Evolutionary conservation across 1,140 invertebrate species (phyloP), one percentile per base, ranked within the genome.

Genomic region (Chionoecetes opilio): DNA sequence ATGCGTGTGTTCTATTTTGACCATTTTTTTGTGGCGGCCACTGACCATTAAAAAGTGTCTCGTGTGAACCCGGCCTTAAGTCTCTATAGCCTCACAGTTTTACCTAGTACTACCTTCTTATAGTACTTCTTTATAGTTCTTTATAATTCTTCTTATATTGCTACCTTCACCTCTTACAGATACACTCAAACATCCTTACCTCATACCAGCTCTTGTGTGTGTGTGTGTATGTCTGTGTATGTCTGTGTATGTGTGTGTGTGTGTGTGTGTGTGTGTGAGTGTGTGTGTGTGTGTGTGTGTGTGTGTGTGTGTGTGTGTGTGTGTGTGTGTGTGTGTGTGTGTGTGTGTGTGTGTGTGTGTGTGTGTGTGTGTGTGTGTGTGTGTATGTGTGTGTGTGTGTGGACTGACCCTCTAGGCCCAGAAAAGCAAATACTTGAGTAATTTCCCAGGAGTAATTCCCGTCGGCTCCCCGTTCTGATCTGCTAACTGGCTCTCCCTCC

Each of bases 361-460:
- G 63, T 75, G 63, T 75, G 63, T 75, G 63, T 75, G 63, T 75
- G 63, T 75, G 63, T 75, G 63, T 75, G 63, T 75, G 63, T n/a
- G 63, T n/a, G 63, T n/a, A 26, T n/a, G 63, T 75, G 63, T 75
- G 63, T 75, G 63, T n/a, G 63, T 75, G 8, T 75, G 63, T 75
- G 63, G 26, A n/a, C 63, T 75, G 63, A 75, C 63, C 8, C 0
- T n/a, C 63, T n/a, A n/a, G 21, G 63, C 6, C 21, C 63, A 75
- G 21, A 5, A 75, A n/a, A 75, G 63, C 63, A 75, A 75, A 75
- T 75, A n/a, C 8, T 21, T 75, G 63, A 75, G 21, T 75, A 75
- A 75, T 75, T 75, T 75, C 63, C 63, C 63, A 75, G n/a, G 63
- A 75, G 63, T 75, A 75, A 75, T 75, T 75, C 63, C 21, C 0